Evolutionary conservation across 2,113 vertebrate species (phyloP), one percentile per base, ranked within the genome.

Genomic region (Rhizomys pruinosus): DNA sequence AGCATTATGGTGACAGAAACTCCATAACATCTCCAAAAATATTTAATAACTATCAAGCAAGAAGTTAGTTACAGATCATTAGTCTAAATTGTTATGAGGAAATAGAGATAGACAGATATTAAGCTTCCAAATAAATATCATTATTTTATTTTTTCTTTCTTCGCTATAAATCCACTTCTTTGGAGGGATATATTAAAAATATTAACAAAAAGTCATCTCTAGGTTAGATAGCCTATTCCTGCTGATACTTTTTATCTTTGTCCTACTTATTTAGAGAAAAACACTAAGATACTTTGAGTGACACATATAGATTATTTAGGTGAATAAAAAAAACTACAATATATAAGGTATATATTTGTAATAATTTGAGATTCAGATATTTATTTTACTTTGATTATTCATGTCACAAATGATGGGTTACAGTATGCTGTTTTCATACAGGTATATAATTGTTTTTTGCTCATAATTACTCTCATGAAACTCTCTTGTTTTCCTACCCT

Each of bases 1-100:
- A 25, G 57, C 76, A 29, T 85, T 85, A 29, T 85, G 64, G 15
- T 91, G 61, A 59, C 9, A 93, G n/a, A 64, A 85, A 52, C 42
- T 76, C 6, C 4, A 84, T 55, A 89, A 80, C 88, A 77, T 57
- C 20, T 23, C 63, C 85, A 89, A 80, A 47, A 74, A 79, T 69
- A 76, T 76, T 68, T 89, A 88, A 81, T 57, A 64, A 74, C 42
- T 9, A 44, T 73, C 17, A 74, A 71, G 10, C 55, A 44, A 7
- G 29, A 90, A 72, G 22, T 57, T 84, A 72, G 22, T 57, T 84
- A 74, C 63, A 69, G 12, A 59, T 59, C 34, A 15, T 59, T 57
- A 25, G 52, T 81, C 16, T 89, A 55, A 76, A 88, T 74, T 91
- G 72, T 71, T 74, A 10, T 93, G 69, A 89, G 81, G 20, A 89